Evolutionary conservation across 1,140 invertebrate species (phyloP).

Genomic region (Apis laboriosa): DNA sequence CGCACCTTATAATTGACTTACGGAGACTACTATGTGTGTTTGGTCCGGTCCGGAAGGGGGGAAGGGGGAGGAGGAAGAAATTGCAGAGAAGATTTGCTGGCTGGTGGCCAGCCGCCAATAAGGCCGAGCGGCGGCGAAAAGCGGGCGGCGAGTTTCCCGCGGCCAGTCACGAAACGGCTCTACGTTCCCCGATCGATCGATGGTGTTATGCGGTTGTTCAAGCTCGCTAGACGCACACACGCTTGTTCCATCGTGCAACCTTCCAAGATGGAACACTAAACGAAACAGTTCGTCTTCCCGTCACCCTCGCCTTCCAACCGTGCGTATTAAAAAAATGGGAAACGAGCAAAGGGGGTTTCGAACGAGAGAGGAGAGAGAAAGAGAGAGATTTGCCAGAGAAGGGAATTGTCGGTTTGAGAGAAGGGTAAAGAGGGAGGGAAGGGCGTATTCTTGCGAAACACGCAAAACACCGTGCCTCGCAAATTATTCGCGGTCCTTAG

Average conservation of each 20-base stretch:
- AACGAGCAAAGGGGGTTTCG: too few species aligned
- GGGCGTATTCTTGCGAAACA: too few species aligned
- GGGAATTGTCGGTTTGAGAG: too few species aligned
- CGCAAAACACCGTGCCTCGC: constrained; percentile 11
- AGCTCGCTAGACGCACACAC: neutral
- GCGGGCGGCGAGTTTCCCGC: constrained; percentile 33
- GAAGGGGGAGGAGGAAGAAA: constrained; percentile 11
- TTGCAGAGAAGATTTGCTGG: constrained; percentile 56
- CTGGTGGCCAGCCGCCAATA: constrained; percentile 53
- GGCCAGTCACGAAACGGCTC: constrained; percentile 43
- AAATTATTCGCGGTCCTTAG: constrained; percentile 41
- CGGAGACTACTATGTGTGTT: constrained; percentile 46
- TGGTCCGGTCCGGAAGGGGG: neutral
- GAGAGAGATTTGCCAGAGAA: neutral
- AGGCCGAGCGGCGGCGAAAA: constrained; percentile 27
- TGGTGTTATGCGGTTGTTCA: constrained; percentile 28
- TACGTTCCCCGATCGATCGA: constrained; percentile 50
- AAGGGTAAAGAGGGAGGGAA: neutral
- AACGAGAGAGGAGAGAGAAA: too few species aligned
- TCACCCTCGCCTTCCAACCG: neutral
- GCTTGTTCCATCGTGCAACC: neutral
- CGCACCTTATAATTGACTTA: constrained; percentile 58
- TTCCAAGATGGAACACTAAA: neutral
- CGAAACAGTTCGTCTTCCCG: neutral
- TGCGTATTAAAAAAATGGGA: neutral